phyloP scores from a whole-genome alignment of 2,888 invertebrate genomes.

The Drosophila hamatofila region DNA sequence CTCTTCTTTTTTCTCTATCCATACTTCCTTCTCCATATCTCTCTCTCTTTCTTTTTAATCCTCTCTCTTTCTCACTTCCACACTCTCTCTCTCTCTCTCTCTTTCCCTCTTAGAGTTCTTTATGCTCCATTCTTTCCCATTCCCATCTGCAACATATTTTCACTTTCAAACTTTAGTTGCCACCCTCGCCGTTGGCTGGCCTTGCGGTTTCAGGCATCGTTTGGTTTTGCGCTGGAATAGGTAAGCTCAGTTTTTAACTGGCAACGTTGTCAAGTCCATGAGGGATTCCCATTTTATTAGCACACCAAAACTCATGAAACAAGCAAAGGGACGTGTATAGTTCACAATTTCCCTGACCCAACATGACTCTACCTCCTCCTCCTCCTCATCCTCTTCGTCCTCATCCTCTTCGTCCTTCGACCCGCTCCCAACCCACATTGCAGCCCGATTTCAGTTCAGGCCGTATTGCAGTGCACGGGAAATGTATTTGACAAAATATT shows the following conservation, averaged over 20 bases:
- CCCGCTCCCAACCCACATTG: background rate
- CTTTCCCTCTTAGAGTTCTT: background rate
- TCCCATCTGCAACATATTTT: background rate
- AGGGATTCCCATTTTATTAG: slow-evolving; percentile 74
- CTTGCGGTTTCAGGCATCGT: slow-evolving; percentile 53
- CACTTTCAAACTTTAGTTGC: background rate
- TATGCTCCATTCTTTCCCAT: background rate
- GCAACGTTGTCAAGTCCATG: slow-evolving; percentile 71
- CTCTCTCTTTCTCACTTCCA: background rate
- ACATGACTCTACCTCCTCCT: too few species aligned
- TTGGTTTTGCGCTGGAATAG: slow-evolving; percentile 40
- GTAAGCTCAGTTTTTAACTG: slow-evolving; percentile 57
- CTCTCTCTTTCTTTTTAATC: background rate
- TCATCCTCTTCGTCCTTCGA: background rate
- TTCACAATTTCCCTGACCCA: slow-evolving; percentile 24
- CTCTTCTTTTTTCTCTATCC: background rate
- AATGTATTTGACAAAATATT: slow-evolving; percentile 74
- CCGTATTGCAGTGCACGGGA: slow-evolving; percentile 37
- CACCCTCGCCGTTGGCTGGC: slow-evolving; percentile 29
- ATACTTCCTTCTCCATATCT: too few species aligned
- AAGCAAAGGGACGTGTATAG: slow-evolving; percentile 38
- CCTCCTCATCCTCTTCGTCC: too few species aligned
- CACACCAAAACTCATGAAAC: slow-evolving; percentile 61
- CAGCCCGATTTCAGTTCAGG: too few species aligned
- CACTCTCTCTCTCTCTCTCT: too few species aligned